Evolutionary conservation across 92 coral and sea anemone species (phyloP).

Genomic region (Porites rus): DNA sequence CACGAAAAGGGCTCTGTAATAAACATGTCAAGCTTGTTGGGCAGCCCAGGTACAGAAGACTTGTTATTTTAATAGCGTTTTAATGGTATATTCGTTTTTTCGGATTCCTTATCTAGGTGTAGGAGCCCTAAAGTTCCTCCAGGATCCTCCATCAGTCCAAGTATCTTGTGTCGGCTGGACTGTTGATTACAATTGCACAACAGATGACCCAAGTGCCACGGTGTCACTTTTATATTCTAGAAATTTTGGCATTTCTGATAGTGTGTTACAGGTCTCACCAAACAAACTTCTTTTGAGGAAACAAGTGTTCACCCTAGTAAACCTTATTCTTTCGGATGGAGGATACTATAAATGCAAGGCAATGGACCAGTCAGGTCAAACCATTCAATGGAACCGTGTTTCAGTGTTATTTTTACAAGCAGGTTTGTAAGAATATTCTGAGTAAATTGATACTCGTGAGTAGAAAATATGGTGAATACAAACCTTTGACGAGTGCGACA

Average conservation of each 20-base stretch:
- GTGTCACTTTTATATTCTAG: background rate
- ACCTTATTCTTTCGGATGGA: conserved; percentile 15
- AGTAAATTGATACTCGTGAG: background rate
- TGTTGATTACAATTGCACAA: conserved; percentile 9
- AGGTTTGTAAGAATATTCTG: background rate
- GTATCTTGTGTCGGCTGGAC: background rate
- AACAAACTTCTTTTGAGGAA: conserved; percentile 17
- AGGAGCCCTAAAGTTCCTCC: background rate
- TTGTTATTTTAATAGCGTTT: too few relatives aligned
- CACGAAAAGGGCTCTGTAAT: too few relatives aligned
- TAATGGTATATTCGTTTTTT: too few relatives aligned
- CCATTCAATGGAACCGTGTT: background rate
- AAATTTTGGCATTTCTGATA: background rate
- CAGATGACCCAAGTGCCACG: conserved; percentile 36
- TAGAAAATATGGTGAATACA: too few relatives aligned
- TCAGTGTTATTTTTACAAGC: background rate
- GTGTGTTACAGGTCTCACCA: background rate
- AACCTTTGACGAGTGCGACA: too few relatives aligned
- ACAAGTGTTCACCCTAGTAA: conserved; percentile 26
- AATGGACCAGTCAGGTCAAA: conserved; percentile 6
- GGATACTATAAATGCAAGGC: conserved; percentile 50
- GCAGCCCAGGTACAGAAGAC: too few relatives aligned
- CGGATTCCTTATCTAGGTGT: background rate
- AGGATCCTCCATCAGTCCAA: background rate
- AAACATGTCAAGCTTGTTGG: too few relatives aligned